Evolutionary conservation across 2,888 invertebrate species (phyloP).

Genomic region (Harmothoe impar): DNA sequence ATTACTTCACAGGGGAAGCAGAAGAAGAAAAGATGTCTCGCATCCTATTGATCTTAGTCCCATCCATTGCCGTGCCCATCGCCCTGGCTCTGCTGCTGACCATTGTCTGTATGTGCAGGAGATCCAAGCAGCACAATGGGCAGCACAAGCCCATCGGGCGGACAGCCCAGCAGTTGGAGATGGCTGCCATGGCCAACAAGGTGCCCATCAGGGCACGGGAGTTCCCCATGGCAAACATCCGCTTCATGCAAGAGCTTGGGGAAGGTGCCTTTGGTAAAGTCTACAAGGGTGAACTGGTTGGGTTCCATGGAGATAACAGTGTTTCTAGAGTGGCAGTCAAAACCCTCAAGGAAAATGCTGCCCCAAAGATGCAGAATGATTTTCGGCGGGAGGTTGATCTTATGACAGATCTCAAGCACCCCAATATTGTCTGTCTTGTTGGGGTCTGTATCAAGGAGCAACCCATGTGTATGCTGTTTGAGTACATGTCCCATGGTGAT

Average conservation of each 20-base stretch:
- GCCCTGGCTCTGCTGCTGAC: conserved; percentile 80
- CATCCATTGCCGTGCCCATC: conserved; percentile 82
- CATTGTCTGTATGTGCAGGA: conserved; percentile 80
- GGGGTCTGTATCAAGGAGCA: conserved; percentile 94
- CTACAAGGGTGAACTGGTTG: conserved; percentile 93
- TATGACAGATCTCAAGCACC: conserved; percentile 96
- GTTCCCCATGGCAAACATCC: conserved; percentile 90
- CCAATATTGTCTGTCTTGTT: conserved; percentile 96
- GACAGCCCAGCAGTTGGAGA: conserved; percentile 87
- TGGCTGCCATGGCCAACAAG: conserved; percentile 89
- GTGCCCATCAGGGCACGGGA: conserved; percentile 87
- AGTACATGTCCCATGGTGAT: conserved; percentile 97
- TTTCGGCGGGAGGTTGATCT: conserved; percentile 96
- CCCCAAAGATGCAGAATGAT: conserved; percentile 94
- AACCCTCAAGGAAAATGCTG: conserved; percentile 95
- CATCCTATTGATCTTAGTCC: conserved; percentile 86
- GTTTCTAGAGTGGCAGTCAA: conserved; percentile 98
- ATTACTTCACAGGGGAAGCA: conserved; percentile 17
- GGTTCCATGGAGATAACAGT: conserved; percentile 85
- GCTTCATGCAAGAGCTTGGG: conserved; percentile 81
- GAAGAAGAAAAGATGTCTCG: conserved; percentile 41
- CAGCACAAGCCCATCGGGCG: conserved; percentile 66
- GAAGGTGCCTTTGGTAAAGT: conserved; percentile 96
- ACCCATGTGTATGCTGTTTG: conserved; percentile 98
- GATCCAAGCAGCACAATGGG: conserved; percentile 66